Evolutionary conservation across 1,140 invertebrate genomes (phyloP).

Genomic region (Aphelenchoides besseyi): DNA sequence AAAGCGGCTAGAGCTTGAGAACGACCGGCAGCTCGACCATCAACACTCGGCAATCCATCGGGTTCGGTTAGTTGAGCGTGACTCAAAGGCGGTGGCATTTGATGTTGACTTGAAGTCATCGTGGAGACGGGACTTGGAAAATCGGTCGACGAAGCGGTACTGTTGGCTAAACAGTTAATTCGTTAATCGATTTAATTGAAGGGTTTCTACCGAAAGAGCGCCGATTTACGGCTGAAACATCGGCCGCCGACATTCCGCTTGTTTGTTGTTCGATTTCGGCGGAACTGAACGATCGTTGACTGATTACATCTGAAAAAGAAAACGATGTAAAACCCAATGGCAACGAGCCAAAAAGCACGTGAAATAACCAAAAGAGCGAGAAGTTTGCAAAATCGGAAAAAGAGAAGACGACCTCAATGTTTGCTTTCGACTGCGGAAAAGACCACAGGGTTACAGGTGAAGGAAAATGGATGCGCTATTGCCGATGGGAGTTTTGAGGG

Average conservation of each 20-base stretch:
- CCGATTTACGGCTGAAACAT: conserved; percentile 21
- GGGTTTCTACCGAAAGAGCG: conserved; percentile 37
- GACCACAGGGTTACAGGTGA: no score
- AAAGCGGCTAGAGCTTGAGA: conserved; percentile 91
- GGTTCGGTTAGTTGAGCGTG: conserved; percentile 10
- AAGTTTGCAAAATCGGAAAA: no score
- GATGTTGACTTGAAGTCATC: background rate
- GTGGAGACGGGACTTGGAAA: conserved; percentile 29
- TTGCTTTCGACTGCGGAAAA: no score
- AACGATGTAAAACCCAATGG: background rate
- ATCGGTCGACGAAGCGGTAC: conserved; percentile 33
- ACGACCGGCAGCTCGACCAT: conserved; percentile 70
- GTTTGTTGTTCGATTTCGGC: conserved; percentile 31
- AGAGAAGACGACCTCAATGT: no score
- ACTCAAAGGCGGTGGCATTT: conserved; percentile 25
- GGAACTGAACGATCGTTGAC: conserved; percentile 31
- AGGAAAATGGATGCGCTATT: no score
- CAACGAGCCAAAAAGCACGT: background rate
- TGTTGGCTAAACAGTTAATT: conserved; percentile 11
- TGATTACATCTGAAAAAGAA: conserved; percentile 37
- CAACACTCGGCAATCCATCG: conserved; percentile 36
- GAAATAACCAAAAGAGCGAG: no score
- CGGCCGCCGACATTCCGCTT: conserved; percentile 15
- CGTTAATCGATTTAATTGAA: conserved; percentile 8
- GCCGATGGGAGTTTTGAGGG: no score